These are phyloP conservation scores for Chionomys nivalis DNA, from an alignment of 2,113 vertebrate genomes.

Conservation along the genomic window DNA sequence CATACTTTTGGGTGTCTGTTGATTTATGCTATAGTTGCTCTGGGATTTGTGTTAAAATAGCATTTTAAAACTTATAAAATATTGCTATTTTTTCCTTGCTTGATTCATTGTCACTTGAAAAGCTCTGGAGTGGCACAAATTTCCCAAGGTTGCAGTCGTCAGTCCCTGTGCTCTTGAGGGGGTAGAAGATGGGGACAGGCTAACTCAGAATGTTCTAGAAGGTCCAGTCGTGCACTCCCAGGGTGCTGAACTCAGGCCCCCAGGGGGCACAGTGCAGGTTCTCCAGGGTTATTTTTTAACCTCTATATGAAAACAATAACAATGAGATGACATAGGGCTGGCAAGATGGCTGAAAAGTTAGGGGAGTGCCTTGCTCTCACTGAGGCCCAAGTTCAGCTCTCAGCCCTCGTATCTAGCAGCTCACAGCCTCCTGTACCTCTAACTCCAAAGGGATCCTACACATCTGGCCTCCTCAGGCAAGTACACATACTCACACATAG, in stretches of 20 bases:
- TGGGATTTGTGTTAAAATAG: conserved; percentile 81
- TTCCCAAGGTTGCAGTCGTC: background rate
- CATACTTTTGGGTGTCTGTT: conserved; percentile 80
- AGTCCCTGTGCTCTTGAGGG: background rate
- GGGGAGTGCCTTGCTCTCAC: too few species aligned
- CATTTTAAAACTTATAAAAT: conserved; percentile 78
- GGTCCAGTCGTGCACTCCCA: rapidly evolving
- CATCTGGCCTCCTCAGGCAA: background rate
- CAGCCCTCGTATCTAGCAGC: background rate
- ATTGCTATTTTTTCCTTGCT: conserved; percentile 69
- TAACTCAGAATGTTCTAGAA: rapidly evolving
- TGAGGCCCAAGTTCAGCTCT: background rate
- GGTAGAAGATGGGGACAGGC: background rate
- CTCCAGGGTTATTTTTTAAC: background rate
- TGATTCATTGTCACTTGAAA: conserved; percentile 66
- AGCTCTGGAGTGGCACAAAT: background rate
- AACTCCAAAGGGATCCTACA: background rate
- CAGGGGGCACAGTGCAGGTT: background rate
- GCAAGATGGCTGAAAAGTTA: too few species aligned
- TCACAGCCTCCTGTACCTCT: background rate
- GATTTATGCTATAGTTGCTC: conserved; percentile 78
- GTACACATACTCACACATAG: background rate
- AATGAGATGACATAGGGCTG: background rate
- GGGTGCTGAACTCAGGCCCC: rapidly evolving
- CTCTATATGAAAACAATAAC: background rate